These are phyloP conservation scores for Lepus townsendii DNA, from an alignment of 2,797 vertebrate species.

Conservation along the genomic window DNA sequence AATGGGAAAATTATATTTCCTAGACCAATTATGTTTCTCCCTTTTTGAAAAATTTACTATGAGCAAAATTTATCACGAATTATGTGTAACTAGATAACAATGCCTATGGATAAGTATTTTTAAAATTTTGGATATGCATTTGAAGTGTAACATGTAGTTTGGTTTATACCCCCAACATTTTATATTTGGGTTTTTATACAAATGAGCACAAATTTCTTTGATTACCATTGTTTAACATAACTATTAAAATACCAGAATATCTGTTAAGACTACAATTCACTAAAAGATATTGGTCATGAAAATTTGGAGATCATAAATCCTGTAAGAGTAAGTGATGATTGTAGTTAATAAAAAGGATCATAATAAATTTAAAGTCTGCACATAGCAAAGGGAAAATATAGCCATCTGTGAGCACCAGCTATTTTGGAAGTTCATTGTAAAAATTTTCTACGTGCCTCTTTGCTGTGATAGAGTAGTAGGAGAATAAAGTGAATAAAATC, in stretches of 20 bases:
- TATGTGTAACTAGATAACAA: conserved; percentile 12
- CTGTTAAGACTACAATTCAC: not conserved
- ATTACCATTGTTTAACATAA: conserved; percentile 62
- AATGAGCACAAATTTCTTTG: conserved; percentile 18
- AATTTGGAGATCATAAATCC: conserved; percentile 30
- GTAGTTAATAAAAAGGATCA: conserved; percentile 43
- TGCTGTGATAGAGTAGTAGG: not conserved
- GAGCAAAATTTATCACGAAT: not conserved
- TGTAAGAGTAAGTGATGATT: not conserved
- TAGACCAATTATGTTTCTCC: conserved; percentile 54
- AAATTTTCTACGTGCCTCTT: conserved; percentile 44
- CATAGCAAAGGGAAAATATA: conserved; percentile 65
- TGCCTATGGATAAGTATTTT: conserved; percentile 28
- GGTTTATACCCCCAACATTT: conserved; percentile 9
- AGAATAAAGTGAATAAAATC: conserved; percentile 40
- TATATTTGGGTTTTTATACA: conserved; percentile 19
- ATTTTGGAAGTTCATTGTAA: conserved; percentile 57
- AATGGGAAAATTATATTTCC: conserved; percentile 66
- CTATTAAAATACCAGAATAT: conserved; percentile 63
- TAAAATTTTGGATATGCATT: conserved; percentile 46
- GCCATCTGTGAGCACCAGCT: not conserved
- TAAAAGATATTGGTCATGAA: conserved; percentile 14
- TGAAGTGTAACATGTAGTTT: conserved; percentile 27
- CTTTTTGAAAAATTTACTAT: conserved; percentile 61
- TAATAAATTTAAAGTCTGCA: conserved; percentile 43